These are phyloP conservation scores for Acyrthosiphon pisum DNA, from an alignment of 1,140 invertebrate species.

Conservation along the genomic window DNA sequence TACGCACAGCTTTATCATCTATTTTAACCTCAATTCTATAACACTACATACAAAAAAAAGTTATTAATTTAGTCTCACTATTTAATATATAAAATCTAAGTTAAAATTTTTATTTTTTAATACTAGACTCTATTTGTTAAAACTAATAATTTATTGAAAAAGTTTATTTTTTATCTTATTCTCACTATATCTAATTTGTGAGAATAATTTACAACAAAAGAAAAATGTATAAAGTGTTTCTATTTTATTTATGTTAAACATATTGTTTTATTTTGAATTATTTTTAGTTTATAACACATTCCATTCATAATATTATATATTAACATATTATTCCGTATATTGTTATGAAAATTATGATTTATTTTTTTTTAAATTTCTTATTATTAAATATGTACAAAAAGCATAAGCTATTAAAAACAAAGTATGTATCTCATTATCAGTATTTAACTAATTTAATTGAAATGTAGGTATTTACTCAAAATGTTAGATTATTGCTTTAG, in stretches of 20 bases:
- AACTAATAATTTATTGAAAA: neutral
- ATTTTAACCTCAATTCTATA: neutral
- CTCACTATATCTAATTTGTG: neutral
- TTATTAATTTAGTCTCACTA: neutral
- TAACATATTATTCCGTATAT: neutral
- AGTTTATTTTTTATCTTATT: neutral
- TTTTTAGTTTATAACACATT: neutral
- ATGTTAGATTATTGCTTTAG: neutral
- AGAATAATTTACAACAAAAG: no score
- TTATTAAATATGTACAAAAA: neutral
- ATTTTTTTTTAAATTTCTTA: slow-evolving; percentile 8
- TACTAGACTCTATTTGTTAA: neutral
- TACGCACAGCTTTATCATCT: neutral
- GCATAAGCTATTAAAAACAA: neutral
- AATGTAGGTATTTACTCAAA: neutral
- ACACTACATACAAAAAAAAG: neutral
- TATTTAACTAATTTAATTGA: neutral
- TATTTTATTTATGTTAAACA: neutral
- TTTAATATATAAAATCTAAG: neutral
- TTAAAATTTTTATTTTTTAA: neutral
- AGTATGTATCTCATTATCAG: slow-evolving; percentile 2
- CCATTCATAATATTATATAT: neutral
- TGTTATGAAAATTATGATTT: neutral
- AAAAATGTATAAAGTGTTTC: neutral
- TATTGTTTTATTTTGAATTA: neutral